Evolutionary conservation across 2,113 vertebrate species (phyloP), one percentile per base, ranked within the genome.

Genomic region (Limnothrissa miodon): DNA sequence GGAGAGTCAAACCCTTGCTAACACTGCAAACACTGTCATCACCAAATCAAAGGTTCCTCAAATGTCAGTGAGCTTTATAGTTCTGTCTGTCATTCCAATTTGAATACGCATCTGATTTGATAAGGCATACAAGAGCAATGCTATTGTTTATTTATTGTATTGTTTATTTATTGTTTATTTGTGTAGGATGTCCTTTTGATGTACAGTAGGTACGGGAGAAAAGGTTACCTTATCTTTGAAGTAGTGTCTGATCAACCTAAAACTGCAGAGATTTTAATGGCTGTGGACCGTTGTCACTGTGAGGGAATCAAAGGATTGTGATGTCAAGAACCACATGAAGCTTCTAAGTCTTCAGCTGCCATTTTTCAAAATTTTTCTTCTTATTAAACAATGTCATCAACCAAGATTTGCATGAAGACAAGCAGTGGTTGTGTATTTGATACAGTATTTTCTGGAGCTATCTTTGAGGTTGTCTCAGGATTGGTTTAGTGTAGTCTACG

Each of bases 41-140:
- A 83, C 83, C 87, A 89, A 88, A 92, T 90, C 83, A 91, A 92
- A 91, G 83, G 84, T 92, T 93, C 80, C 78, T 84, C 86, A 93
- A 94, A 94, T 93, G 91, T 94, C 92, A 93, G 81, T 90, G 91
- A 89, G 91, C 93, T 94, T 94, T 90, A 88, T 88, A 89, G 88
- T 91, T 80, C 85, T 88, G 88, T 90, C 92, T 92, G 91, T 93
- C 93, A 91, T 91, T 92, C 90, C 87, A 87, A 92, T 94, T 91
- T 92, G 85, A 93, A 93, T 91, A 90, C 87, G 88, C 90, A 88
- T 83, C 85, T 92, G 89, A 94, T 90, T 88, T 83, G 88, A 91
- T 90, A 87, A 91, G 86, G 87, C 87, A 88, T 86, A 91, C 83
- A 87, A 89, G 87, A 59, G 39, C 84, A 74, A 84, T 87, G 87